phyloP scores from a whole-genome alignment of 2,797 vertebrate species.

The Schizopygopsis malacanthus region DNA sequence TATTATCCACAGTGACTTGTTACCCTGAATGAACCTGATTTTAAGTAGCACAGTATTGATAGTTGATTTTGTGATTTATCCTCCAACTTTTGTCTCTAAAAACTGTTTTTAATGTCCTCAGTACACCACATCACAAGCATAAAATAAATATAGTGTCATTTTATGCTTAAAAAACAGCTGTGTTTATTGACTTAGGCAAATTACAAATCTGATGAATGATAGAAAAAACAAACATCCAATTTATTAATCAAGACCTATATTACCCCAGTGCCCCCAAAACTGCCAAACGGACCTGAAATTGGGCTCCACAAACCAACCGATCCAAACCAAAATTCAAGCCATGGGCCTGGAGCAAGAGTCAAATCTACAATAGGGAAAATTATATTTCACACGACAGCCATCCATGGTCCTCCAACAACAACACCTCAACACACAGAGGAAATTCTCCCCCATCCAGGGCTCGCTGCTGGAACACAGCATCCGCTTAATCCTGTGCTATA shows the following conservation, averaged over 20 bases:
- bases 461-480: slow-evolving; percentile 76
- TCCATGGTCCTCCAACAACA: slow-evolving; percentile 84
- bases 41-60: neutral
- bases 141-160: neutral
- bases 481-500: slow-evolving; percentile 78
- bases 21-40: neutral
- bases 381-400: slow-evolving; percentile 77
- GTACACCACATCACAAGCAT: slow-evolving; percentile 1
- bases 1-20: neutral
- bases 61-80: slow-evolving; percentile 1
- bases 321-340: slow-evolving; percentile 72
- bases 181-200: neutral
- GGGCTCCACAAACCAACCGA: slow-evolving; percentile 68
- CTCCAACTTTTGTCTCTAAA: neutral
- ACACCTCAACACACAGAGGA: slow-evolving; percentile 83
- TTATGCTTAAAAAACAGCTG: neutral
- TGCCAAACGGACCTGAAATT: slow-evolving; percentile 56
- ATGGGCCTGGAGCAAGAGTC: slow-evolving; percentile 68
- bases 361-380: slow-evolving; percentile 72
- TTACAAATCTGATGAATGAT: slow-evolving; percentile 36
- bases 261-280: slow-evolving; percentile 61
- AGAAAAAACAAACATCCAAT: slow-evolving; percentile 30
- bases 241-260: slow-evolving; percentile 41
- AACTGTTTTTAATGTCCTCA: neutral
- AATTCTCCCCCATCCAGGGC: slow-evolving; percentile 81